Evolutionary conservation across 2,888 invertebrate species (phyloP), one percentile per base, ranked within the genome.

Genomic region (Biston betularia): DNA sequence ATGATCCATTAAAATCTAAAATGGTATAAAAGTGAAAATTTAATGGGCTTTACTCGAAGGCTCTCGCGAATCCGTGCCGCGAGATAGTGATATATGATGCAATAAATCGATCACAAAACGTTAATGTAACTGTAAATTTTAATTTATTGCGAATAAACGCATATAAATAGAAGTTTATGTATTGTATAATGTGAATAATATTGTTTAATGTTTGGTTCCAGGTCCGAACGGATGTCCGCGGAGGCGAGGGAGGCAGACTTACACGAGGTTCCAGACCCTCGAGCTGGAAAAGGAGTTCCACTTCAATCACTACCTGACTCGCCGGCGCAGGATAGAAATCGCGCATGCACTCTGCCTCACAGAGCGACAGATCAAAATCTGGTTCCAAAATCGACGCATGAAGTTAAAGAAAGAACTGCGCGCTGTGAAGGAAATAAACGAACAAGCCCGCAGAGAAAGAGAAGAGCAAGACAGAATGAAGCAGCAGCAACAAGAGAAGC

Each of bases 251-350:
- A 95, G 99, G 79, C 99, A 99, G 94, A 99, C 99, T 15, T 99
- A 99, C 95, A 99, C 99, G 75, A 97, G 99, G 84, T 98, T 99
- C 95, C 99, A 99, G 94, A 99, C 99, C 34, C 95, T 99, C 93
- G 99, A 99, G 90, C 95, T 99, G 92, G 99, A 99, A 93, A 99
- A 99, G 94, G 99, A 99, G 95, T 99, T 99, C 94, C 98, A 99
- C 89, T 98, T 98, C 95, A 99, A 99, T 94, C 98, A 98, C 88
- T 99, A 99, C 93, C 95, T 99, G 90, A 99, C 99, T 81, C 96
- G 99, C 87, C 95, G 99, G 89, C 96, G 99, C 90, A 96, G 99
- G 94, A 98, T 99, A 94, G 99, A 99, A 94, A 99, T 99, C 80
- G 98, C 99, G 53, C 98, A 99, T 92, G 98, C 98, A 64, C 96